Conservation (phyloP, 2,113 vertebrate species). For the Pithys albifrons region DNA sequence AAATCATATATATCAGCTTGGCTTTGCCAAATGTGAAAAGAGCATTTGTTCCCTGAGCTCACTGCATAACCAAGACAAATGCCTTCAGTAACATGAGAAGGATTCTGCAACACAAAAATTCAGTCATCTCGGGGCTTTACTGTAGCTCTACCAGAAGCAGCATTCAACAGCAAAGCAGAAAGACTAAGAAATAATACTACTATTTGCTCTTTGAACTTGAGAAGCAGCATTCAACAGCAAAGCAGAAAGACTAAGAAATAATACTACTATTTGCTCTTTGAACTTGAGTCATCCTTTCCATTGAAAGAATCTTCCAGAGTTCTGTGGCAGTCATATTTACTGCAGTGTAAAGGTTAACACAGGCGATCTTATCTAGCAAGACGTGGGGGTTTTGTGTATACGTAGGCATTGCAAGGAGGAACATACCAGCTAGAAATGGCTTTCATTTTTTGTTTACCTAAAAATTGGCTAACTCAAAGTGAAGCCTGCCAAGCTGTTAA, state of each 20-base stretch:
- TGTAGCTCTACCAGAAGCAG: background rate
- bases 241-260: background rate
- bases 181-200: background rate
- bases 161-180: background rate
- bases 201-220: constrained; percentile 1
- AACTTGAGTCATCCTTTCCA: constrained; percentile 59
- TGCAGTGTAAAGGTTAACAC: constrained; percentile 34
- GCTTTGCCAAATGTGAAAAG: background rate
- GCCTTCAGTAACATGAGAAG: background rate
- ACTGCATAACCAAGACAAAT: background rate
- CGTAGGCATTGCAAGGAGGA: background rate
- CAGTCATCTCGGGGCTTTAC: background rate
- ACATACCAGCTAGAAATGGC: background rate
- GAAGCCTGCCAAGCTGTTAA: background rate
- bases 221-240: background rate
- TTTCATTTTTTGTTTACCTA: background rate
- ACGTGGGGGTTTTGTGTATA: rapidly evolving
- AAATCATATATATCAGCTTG: background rate
- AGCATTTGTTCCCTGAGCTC: background rate
- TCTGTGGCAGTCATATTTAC: constrained; percentile 27
- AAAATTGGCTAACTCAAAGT: background rate
- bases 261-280: background rate
- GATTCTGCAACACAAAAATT: background rate
- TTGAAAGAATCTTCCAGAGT: constrained; percentile 1
- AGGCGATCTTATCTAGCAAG: background rate